These are phyloP conservation scores for Drosophila kanapiae DNA, from an alignment of 1,140 invertebrate species.

Conservation along the genomic window DNA sequence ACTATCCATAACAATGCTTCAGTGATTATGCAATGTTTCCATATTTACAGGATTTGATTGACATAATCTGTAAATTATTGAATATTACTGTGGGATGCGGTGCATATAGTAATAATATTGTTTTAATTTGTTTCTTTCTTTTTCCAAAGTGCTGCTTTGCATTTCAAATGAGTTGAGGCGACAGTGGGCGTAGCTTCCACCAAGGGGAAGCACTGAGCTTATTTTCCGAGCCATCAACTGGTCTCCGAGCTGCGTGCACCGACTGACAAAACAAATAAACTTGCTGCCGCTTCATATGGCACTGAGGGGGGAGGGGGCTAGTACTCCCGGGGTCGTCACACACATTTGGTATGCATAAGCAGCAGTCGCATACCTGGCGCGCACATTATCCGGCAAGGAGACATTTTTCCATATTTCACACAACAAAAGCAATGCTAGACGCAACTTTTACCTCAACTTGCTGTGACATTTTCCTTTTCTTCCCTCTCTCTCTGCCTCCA, in stretches of 20 bases:
- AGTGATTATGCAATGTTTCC: too few relatives aligned
- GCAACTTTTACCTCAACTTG: slow-evolving; percentile 78
- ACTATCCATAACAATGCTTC: too few relatives aligned
- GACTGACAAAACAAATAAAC: slow-evolving; percentile 77
- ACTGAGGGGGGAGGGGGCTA: background rate
- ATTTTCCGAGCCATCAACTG: slow-evolving; percentile 55
- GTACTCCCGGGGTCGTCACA: slow-evolving; percentile 25
- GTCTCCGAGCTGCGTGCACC: slow-evolving; percentile 38
- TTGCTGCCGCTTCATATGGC: slow-evolving; percentile 43
- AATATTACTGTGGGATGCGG: background rate
- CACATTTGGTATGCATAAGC: slow-evolving; percentile 81
- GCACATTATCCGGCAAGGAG: slow-evolving; percentile 56
- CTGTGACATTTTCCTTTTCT: slow-evolving; percentile 61
- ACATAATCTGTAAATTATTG: slow-evolving; percentile 1
- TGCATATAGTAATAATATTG: slow-evolving; percentile 3
- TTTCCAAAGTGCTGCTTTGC: slow-evolving; percentile 54
- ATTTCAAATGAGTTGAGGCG: slow-evolving; percentile 59
- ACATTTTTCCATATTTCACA: slow-evolving; percentile 82
- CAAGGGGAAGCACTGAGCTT: slow-evolving; percentile 22
- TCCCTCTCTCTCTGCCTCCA: background rate
- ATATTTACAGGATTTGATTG: background rate
- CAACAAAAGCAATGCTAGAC: slow-evolving; percentile 61
- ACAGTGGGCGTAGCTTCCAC: background rate
- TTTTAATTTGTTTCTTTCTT: slow-evolving; percentile 29
- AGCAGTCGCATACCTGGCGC: slow-evolving; percentile 64